A percentile compares a stretch with the other conserved stretches of the same genome.
phyloP scores from a whole-genome alignment of 1,140 invertebrate species.

The Papilio helenus region DNA sequence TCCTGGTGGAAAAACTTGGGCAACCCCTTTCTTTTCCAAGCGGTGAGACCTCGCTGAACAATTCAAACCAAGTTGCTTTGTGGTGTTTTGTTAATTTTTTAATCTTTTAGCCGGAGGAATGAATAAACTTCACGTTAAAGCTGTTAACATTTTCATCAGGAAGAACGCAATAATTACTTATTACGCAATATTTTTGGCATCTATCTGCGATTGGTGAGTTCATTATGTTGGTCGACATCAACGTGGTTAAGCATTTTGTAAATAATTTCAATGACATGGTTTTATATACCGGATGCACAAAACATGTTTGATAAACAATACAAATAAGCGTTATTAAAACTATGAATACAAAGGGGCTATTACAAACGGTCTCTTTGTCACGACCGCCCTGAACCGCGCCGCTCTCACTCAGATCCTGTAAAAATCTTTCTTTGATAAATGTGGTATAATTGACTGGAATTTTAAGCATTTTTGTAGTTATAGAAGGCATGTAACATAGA shows the following conservation, averaged over 20 bases:
- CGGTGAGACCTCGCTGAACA: neutral
- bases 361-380: neutral
- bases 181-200: neutral
- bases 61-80: neutral
- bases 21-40: neutral
- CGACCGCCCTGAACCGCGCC: neutral
- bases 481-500: neutral
- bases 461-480: neutral
- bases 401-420: neutral
- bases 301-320: constrained; percentile 5
- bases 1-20: neutral
- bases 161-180: neutral
- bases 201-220: neutral
- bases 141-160: neutral
- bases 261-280: neutral
- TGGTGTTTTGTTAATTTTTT: neutral
- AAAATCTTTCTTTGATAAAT: neutral
- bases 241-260: neutral
- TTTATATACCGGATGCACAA: neutral
- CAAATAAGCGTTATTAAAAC: neutral
- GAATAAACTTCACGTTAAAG: neutral
- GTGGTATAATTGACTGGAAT: neutral
- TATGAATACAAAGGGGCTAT: neutral
- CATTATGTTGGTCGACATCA: neutral
- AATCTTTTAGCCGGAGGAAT: neutral